Base-by-base conservation (phyloP, 2,797 vertebrate species). In the Peromyscus melanophrys region DNA sequence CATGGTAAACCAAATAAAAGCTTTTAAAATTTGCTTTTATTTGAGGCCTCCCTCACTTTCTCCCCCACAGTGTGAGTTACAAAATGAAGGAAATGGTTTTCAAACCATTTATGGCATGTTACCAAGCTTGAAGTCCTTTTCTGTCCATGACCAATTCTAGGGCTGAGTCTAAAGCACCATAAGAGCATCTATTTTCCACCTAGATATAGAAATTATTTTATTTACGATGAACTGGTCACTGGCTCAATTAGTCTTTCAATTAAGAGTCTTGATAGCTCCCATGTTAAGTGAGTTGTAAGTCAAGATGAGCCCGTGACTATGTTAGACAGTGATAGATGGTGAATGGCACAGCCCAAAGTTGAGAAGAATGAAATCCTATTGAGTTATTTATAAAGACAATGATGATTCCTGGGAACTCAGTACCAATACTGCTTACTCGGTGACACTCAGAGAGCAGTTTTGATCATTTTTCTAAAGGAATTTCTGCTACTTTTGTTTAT, bases 191-290 rank as follows among this genome's bases (percentile, higher is more conserved):
- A 5, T 94, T 96, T 96, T 63, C 89, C 89, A n/a, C 71, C 61
- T 49, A 78, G 67, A 59, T 97, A 95, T 93, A 92, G 96, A 95
- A 97, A 93, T 76, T 83, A 19, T 96, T 96, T 97, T 81, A 93
- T 78, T 95, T 34, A 89, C 67, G 89, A 75, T 88, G 91, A 96
- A 57, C 87, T 21, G 71, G 84, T 96, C 83, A 85, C 52, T 95
- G 55, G 75, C 83, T 95, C 83, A 90, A 85, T 97, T 95, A 81
- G 29, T 86, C 96, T 97, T 98, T 92, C 94, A 94, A 71, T 93
- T 82, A 92, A 87, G 46, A 91, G 23, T 89, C 87, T 46, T 90
- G 57, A 84, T 94, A 94, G 94, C 78, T 94, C 65, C 77, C 52
- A 67, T 88, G 91, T 87, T 89, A 92, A 95, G 92, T 93, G 76